Conservation (phyloP, 1,140 invertebrate genomes). For the Metaphire vulgaris region DNA sequence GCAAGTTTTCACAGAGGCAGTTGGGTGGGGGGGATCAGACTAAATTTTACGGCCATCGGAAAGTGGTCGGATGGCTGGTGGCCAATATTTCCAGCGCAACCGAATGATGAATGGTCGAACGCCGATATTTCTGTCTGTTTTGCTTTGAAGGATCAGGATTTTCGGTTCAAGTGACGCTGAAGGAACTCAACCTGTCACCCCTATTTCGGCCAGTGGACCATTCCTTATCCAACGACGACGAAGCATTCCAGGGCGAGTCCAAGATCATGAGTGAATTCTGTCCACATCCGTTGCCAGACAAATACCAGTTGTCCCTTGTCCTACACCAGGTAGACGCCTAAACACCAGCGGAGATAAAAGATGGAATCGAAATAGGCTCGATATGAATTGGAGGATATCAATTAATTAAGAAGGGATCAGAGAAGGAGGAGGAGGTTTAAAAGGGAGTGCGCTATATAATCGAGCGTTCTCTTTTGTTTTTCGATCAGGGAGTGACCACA, state of each 20-base stretch:
- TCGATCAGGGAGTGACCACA: constrained; percentile 23
- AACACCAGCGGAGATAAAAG: not conserved
- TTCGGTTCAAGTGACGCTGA: constrained; percentile 22
- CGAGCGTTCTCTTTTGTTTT: too few relatives aligned
- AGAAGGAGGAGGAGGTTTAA: not conserved
- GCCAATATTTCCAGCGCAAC: too few relatives aligned
- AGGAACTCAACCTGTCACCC: constrained; percentile 30
- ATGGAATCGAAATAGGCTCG: too few relatives aligned
- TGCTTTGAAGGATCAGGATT: constrained; percentile 27
- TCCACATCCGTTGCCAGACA: constrained; percentile 30
- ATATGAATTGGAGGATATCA: too few relatives aligned
- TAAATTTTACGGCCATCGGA: too few relatives aligned
- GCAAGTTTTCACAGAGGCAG: too few relatives aligned
- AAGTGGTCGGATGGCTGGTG: too few relatives aligned
- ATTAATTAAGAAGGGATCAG: not conserved
- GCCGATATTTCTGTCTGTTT: too few relatives aligned
- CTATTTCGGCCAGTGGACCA: constrained; percentile 29
- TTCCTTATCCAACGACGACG: constrained; percentile 28
- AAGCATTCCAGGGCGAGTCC: constrained; percentile 22
- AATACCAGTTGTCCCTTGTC: constrained; percentile 21
- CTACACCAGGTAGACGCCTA: constrained; percentile 23
- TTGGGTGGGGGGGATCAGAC: too few relatives aligned
- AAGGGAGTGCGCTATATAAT: too few relatives aligned
- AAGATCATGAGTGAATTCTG: constrained; percentile 24
- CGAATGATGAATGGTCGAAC: too few relatives aligned